phyloP scores from a whole-genome alignment of 64 coral and sea anemone species.

The Actinia equina region DNA sequence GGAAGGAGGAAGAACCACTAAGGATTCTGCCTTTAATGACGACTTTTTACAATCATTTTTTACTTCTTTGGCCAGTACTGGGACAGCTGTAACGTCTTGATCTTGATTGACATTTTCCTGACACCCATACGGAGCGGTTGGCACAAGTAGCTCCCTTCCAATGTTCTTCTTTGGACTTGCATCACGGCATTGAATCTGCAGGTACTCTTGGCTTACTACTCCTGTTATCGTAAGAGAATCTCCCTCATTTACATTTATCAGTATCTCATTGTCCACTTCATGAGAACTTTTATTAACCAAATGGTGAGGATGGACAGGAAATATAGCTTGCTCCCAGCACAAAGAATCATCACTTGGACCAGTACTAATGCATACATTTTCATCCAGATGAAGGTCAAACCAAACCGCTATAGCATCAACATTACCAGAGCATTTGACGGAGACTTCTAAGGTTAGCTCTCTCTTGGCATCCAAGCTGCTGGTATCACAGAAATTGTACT shows the following conservation, averaged over 20 bases:
- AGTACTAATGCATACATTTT: slow-evolving; percentile 63
- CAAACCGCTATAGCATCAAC: slow-evolving; percentile 85
- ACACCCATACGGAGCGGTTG: background rate
- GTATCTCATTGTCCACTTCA: background rate
- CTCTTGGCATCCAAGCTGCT: slow-evolving; percentile 22
- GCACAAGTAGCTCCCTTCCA: background rate
- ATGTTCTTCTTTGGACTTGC: background rate
- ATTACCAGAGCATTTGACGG: slow-evolving; percentile 41
- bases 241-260: background rate
- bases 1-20: slow-evolving; percentile 55
- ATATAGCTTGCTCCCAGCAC: slow-evolving; percentile 98
- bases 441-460: slow-evolving; percentile 37
- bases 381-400: slow-evolving; percentile 92
- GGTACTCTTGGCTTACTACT: slow-evolving; percentile 26
- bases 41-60: background rate
- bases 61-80: background rate
- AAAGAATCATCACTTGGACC: slow-evolving; percentile 70
- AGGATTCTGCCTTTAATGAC: background rate
- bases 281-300: background rate
- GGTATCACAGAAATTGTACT: slow-evolving; percentile 78
- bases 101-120: background rate
- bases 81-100: background rate
- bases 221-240: background rate
- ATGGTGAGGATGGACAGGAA: slow-evolving; percentile 61
- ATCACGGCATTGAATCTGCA: slow-evolving; percentile 16